Base-by-base conservation (phyloP, 2,888 invertebrate genomes). In the Drosophila siamana region DNA sequence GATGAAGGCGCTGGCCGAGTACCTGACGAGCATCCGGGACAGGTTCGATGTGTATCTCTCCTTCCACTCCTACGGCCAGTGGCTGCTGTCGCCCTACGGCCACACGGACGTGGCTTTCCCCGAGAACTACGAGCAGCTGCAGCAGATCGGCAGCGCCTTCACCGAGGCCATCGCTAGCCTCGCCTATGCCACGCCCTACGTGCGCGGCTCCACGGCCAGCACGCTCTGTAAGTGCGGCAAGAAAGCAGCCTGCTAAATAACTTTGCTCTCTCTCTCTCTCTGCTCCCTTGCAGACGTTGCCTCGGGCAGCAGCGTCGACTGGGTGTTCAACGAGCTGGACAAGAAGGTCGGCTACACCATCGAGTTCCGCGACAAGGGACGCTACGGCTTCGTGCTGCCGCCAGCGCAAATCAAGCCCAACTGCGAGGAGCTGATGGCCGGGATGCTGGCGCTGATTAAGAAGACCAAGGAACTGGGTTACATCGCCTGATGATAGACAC, bases 311-410 rank as follows among this genome's bases (percentile, higher is more conserved):
- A 91, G 91, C 1, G 90, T 92, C 9, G 94, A 95, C 85, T 95
- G 94, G 93, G 94, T 93, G 0, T 93, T 93, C 68, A 94, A 93
- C 9, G 90, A 85, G 0, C 90, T 92, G 8, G 92, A 92, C 2
- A 91, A 94, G 8, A 93, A 93, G 36, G 91, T 94, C 30, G 91
- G 93, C 11, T 94, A 92, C 81, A 94, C 94, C 0, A 93, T 94
- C 55, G 95, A 95, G 82, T 92, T 95, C 0, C 93, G 96, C 2
- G 97, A 97, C 86, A 93, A 92, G 2, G 96, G 96, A 0, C 86
- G 91, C 0, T 94, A 93, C 83, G 96, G 96, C 0, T 95, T 96
- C 86, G 90, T 95, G 0, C 92, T 97, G 0, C 96, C 96, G 0
- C 89, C 94, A 0, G 90, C 92, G 0, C 93, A 95, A 82, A 96